These are phyloP conservation scores for Conomelus anceps DNA, from an alignment of 2,888 invertebrate genomes.

Conservation along the genomic window DNA sequence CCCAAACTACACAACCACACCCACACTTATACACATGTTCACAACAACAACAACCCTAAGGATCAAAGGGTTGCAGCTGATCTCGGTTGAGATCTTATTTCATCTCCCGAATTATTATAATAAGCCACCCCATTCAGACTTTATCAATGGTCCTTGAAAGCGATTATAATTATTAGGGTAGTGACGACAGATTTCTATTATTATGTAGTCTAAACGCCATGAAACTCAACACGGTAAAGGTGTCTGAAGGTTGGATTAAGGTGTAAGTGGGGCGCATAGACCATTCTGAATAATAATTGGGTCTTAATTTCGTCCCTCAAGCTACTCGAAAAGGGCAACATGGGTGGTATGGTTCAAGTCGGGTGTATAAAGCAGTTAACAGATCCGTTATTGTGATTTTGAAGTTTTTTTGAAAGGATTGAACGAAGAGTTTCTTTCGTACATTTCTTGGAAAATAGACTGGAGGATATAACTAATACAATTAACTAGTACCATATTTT, in stretches of 20 bases:
- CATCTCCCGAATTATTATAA: background rate
- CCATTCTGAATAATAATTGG: background rate
- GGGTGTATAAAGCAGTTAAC: no score
- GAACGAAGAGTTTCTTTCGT: no score
- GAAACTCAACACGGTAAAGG: background rate
- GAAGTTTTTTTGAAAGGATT: no score
- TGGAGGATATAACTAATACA: no score
- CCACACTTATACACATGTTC: background rate
- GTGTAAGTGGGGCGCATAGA: no score
- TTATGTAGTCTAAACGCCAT: background rate
- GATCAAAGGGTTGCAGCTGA: background rate
- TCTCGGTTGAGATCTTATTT: background rate
- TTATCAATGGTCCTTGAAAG: no score
- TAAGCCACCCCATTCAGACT: background rate
- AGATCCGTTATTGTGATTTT: no score
- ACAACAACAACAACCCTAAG: background rate
- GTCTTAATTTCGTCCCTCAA: background rate
- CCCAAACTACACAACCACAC: background rate
- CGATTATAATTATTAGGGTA: background rate
- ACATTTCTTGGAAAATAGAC: no score
- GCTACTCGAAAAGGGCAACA: background rate
- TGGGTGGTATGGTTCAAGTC: background rate
- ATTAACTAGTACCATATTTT: no score
- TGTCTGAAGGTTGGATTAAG: background rate
- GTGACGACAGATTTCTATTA: background rate